A percentile compares a stretch with the other conserved stretches of the same genome.
phyloP scores from a whole-genome alignment of 2,888 invertebrate species.

The Lycophotia porphyrea region DNA sequence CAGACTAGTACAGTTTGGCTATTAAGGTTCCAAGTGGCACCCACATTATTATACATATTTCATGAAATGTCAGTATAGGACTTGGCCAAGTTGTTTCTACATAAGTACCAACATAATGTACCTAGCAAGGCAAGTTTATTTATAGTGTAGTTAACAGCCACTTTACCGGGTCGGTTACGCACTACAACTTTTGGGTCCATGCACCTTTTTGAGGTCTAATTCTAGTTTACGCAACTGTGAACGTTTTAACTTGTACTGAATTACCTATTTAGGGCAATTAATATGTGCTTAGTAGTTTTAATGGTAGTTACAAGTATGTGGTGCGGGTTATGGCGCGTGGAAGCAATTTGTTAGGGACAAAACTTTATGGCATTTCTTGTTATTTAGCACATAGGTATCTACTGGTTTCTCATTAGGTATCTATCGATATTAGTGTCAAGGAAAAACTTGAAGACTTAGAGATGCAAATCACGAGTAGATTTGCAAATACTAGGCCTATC shows the following conservation, averaged over 20 bases:
- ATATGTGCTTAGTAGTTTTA: constrained; percentile 64
- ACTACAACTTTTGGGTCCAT: constrained; percentile 71
- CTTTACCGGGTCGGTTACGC: constrained; percentile 69
- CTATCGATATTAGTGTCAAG: constrained; percentile 17
- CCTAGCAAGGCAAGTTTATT: constrained; percentile 62
- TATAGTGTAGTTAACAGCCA: constrained; percentile 69
- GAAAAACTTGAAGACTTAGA: background rate
- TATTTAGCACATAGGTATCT: constrained; percentile 16
- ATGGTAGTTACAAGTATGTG: constrained; percentile 41
- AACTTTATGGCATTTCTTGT: constrained; percentile 33
- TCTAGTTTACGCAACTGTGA: constrained; percentile 65
- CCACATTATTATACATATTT: constrained; percentile 60
- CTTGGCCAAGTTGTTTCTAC: constrained; percentile 45
- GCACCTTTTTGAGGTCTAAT: constrained; percentile 69
- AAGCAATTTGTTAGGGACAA: constrained; percentile 42
- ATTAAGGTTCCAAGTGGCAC: constrained; percentile 45
- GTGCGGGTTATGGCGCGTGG: constrained; percentile 22
- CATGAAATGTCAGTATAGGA: constrained; percentile 49
- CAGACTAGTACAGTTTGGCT: constrained; percentile 44
- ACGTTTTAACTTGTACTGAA: constrained; percentile 64
- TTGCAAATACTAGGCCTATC: background rate
- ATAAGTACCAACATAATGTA: constrained; percentile 42
- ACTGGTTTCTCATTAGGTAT: constrained; percentile 1
- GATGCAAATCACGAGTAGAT: constrained; percentile 8
- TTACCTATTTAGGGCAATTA: constrained; percentile 68